Evolutionary conservation across 2,888 invertebrate species (phyloP), one percentile per base, ranked within the genome.

Genomic region (Dendrolimus houi): DNA sequence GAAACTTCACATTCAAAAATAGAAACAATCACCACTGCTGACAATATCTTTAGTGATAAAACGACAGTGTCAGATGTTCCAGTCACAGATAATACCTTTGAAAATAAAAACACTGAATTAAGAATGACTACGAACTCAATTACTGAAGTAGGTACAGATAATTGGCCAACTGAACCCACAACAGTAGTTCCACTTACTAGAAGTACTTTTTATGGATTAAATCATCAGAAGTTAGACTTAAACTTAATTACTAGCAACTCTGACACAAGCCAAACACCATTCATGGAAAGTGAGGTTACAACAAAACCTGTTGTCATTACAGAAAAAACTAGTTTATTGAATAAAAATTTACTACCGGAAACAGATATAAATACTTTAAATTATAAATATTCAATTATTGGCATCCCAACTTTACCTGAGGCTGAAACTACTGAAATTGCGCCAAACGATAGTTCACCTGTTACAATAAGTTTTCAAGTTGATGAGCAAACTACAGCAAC

Each of bases 91-190:
- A 29, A 29, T 29, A 29, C 29, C 0, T 29, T 29, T 29, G 29
- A 29, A 29, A 29, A 29, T 29, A 29, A 29, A 29, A 6, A 29
- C 29, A 29, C 29, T 47, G 12, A 47, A 47, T 2, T 47, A 10
- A 12, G 6, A 47, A 47, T 47, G 47, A 47, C 47, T 47, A 47
- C 47, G 47, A 47, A 47, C 12, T 9, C 47, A 47, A 47, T 47
- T 8, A 8, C 47, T 12, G 47, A 47, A 47, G 9, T 47, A 10
- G 47, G 47, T 47, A 47, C 12, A 52, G 56, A 54, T 13, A 53
- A 13, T 7, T 54, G 53, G 52, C n/a, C 42, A 13, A 55, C 61
- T 53, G 47, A 52, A 54, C n/a, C 52, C 9, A 54, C 54, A 60
- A 40, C 53, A 40, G 52, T 56, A 53, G 47, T 55, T 53, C 9